Conservation (phyloP, 2,797 vertebrate genomes). For the Lepilemur ruficaudatus region DNA sequence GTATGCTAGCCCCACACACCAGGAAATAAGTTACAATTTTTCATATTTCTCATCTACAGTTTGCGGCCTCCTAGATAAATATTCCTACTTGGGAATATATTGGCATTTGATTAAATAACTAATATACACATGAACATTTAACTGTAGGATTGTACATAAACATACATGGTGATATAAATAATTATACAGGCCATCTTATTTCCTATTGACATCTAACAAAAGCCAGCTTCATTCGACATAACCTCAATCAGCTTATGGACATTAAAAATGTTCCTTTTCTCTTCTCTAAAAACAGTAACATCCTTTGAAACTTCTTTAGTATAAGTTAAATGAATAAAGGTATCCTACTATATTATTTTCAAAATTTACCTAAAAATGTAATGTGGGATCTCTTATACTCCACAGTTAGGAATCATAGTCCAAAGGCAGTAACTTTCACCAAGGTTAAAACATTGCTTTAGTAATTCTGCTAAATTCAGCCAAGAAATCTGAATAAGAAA, state of each 20-base stretch:
- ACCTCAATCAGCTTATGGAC: neutral
- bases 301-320: conserved; percentile 6
- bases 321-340: conserved; percentile 16
- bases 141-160: neutral
- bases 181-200: neutral
- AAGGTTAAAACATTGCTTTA: conserved; percentile 39
- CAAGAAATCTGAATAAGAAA: conserved; percentile 25
- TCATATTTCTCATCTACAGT: neutral
- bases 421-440: conserved; percentile 1
- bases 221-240: neutral
- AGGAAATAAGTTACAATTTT: neutral
- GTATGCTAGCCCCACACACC: neutral
- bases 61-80: neutral
- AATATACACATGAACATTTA: neutral
- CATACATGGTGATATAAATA: neutral
- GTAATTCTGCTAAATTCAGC: conserved; percentile 26
- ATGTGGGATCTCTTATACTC: conserved; percentile 20
- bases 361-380: conserved; percentile 53
- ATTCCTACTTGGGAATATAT: neutral
- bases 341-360: neutral
- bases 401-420: neutral
- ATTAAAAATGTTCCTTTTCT: neutral
- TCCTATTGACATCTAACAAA: neutral
- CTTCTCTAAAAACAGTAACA: conserved; percentile 34
- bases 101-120: neutral